Conservation (phyloP, 2,888 invertebrate genomes). For the Exocentrus adspersus region DNA sequence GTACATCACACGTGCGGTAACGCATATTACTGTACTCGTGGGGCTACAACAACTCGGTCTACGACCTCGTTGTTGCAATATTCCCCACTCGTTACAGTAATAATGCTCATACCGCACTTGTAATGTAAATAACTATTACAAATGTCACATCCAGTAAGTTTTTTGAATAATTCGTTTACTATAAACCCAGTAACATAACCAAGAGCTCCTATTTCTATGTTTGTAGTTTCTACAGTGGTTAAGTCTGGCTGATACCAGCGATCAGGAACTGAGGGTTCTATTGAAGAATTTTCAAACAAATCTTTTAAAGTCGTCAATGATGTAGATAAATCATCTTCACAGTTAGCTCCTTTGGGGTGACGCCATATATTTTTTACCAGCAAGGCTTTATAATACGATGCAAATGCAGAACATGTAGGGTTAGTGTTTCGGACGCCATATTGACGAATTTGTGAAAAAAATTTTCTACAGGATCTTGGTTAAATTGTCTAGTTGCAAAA, state of each 20-base stretch:
- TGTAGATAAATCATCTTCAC: too few species aligned
- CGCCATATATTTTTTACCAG: background rate
- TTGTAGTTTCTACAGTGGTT: background rate
- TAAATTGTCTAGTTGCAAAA: constrained; percentile 24
- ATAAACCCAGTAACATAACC: background rate
- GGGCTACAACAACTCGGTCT: too few species aligned
- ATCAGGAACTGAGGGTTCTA: too few species aligned
- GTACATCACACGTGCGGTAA: too few species aligned
- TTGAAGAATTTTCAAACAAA: background rate
- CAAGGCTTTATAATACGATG: background rate
- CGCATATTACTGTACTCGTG: too few species aligned
- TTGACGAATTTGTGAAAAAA: constrained; percentile 37
- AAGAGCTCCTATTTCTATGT: background rate
- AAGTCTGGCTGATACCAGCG: background rate
- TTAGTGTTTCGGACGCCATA: constrained; percentile 35
- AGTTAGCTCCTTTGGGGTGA: too few species aligned
- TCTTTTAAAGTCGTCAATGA: background rate
- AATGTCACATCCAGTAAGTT: background rate
- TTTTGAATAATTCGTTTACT: background rate
- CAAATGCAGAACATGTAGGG: constrained; percentile 22
- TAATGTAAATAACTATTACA: too few species aligned
- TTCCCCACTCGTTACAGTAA: too few species aligned
- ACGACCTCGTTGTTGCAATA: too few species aligned
- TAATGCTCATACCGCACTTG: too few species aligned
- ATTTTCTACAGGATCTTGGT: constrained; percentile 44